Percentiles rank a stretch among this genome's conserved stretches.
These are phyloP conservation scores for Bradysia coprophila DNA, from an alignment of 1,140 invertebrate genomes.

Conservation along the genomic window DNA sequence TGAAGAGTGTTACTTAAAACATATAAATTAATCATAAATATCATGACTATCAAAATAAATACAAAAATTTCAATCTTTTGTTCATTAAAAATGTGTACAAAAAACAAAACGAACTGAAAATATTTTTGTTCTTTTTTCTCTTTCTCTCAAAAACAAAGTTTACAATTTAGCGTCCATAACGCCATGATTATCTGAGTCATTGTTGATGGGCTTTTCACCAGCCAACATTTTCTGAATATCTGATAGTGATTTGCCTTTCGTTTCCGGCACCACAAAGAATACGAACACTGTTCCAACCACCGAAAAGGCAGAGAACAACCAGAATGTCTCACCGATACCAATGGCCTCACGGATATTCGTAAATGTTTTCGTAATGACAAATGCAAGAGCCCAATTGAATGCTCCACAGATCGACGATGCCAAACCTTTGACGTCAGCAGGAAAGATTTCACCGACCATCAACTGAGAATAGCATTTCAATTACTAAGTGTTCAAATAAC, in stretches of 20 bases:
- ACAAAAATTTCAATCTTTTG: no score
- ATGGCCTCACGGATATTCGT: constrained; percentile 32
- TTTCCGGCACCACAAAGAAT: constrained; percentile 65
- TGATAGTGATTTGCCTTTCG: constrained; percentile 72
- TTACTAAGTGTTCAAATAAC: no score
- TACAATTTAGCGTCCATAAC: not conserved
- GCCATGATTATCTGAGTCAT: not conserved
- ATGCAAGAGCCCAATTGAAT: constrained; percentile 63
- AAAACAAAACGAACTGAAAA: no score
- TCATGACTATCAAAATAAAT: constrained; percentile 42
- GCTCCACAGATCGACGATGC: constrained; percentile 50
- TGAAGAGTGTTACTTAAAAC: no score
- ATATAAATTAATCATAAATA: not conserved
- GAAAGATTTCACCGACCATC: constrained; percentile 55
- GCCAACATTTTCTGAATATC: constrained; percentile 53
- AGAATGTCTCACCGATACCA: constrained; percentile 51
- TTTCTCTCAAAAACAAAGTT: not conserved
- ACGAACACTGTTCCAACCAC: constrained; percentile 51
- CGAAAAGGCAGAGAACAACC: constrained; percentile 58
- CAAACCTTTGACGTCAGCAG: constrained; percentile 55
- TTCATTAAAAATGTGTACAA: no score
- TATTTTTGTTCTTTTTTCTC: no score
- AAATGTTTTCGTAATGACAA: constrained; percentile 66
- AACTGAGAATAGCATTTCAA: no score
- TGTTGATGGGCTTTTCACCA: constrained; percentile 14